Percentiles rank a stretch among this genome's conserved stretches.
Evolutionary conservation across 2,797 vertebrate genomes (phyloP).

Genomic region (Arnoldichthys spilopterus): DNA sequence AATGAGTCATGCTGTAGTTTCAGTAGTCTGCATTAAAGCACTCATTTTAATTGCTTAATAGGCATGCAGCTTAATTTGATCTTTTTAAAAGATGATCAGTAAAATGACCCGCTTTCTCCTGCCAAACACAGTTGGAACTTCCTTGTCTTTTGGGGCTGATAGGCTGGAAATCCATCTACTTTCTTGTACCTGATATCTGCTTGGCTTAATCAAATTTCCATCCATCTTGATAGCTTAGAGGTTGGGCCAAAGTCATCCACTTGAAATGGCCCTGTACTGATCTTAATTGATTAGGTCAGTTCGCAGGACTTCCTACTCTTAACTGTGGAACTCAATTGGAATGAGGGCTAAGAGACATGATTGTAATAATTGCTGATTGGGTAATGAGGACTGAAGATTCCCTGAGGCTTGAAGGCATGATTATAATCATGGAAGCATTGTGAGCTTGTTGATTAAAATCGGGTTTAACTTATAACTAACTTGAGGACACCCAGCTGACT

Average conservation of each 20-base stretch:
- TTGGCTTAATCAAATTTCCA: conserved; percentile 59
- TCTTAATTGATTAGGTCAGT: conserved; percentile 70
- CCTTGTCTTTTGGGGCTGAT: conserved; percentile 39
- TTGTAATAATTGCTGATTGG: conserved; percentile 74
- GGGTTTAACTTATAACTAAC: conserved; percentile 64
- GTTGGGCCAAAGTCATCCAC: conserved; percentile 65
- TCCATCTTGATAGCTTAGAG: conserved; percentile 67
- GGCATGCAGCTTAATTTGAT: conserved; percentile 57
- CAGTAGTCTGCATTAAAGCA: conserved; percentile 23
- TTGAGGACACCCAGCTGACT: conserved; percentile 56
- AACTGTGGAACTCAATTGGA: conserved; percentile 66
- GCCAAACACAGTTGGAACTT: conserved; percentile 36
- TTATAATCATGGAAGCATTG: conserved; percentile 59
- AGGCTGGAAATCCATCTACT: conserved; percentile 47
- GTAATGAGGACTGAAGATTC: conserved; percentile 64
- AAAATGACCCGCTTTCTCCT: conserved; percentile 50
- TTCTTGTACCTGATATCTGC: conserved; percentile 58
- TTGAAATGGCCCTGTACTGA: conserved; percentile 62
- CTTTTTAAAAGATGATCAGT: conserved; percentile 58
- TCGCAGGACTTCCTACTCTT: conserved; percentile 62
- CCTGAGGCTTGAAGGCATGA: conserved; percentile 44
- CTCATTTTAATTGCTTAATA: conserved; percentile 49
- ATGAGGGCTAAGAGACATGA: conserved; percentile 65
- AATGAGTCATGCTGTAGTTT: conserved; percentile 31
- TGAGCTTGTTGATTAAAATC: conserved; percentile 64